These are phyloP conservation scores for Schizopygopsis pylzovi DNA, from an alignment of 2,797 vertebrate genomes.

Conservation along the genomic window DNA sequence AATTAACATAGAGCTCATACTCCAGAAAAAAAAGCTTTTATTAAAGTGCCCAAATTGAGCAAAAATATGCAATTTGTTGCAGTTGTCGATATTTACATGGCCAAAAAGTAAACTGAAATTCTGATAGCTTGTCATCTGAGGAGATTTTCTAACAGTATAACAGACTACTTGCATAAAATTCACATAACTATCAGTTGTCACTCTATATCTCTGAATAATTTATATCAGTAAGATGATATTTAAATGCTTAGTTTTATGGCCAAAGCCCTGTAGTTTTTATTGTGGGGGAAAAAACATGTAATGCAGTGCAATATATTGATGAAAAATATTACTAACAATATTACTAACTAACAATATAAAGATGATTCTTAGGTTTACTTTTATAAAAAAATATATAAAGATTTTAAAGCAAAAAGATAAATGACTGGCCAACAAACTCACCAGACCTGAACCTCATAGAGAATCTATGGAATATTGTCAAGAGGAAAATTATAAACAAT, in stretches of 20 bases:
- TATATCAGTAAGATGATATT: background rate
- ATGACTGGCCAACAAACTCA: too few relatives aligned
- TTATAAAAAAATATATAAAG: background rate
- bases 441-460: too few relatives aligned
- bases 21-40: background rate
- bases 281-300: background rate
- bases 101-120: background rate
- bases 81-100: background rate
- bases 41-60: background rate
- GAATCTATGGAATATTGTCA: too few relatives aligned
- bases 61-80: background rate
- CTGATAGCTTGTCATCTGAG: background rate
- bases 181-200: too few relatives aligned
- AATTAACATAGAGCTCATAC: background rate
- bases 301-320: background rate
- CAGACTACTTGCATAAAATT: background rate
- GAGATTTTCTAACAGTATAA: background rate
- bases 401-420: background rate
- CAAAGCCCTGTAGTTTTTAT: background rate
- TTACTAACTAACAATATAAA: background rate
- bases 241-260: background rate
- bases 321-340: background rate
- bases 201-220: too few relatives aligned
- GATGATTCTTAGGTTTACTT: background rate
- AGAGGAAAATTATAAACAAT: too few relatives aligned